phyloP scores from a whole-genome alignment of 2,888 invertebrate species.

The Salpingus planirostris region DNA sequence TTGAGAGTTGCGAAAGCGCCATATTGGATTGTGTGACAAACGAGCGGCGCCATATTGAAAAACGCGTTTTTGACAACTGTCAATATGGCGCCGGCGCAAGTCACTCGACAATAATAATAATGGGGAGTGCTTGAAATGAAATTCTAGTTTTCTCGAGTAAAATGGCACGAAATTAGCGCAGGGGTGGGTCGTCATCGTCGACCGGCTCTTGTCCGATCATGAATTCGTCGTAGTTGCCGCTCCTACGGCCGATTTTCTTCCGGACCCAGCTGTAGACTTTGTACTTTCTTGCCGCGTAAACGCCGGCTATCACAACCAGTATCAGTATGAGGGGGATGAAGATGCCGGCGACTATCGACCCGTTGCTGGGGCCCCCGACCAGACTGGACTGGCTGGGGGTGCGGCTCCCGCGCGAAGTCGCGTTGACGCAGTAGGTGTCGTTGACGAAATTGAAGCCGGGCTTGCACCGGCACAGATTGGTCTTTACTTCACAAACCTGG shows the following conservation, averaged over 20 bases:
- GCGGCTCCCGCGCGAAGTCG: not conserved
- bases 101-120: no score
- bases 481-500: slow-evolving; percentile 27
- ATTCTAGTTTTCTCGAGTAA: not conserved
- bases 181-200: slow-evolving; percentile 36
- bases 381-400: slow-evolving; percentile 28
- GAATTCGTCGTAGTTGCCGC: slow-evolving; percentile 39
- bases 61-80: no score
- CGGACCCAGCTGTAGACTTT: slow-evolving; percentile 33
- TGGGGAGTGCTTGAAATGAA: not conserved
- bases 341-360: slow-evolving; percentile 33
- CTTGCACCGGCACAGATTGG: slow-evolving; percentile 28
- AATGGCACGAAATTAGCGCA: slow-evolving; percentile 18
- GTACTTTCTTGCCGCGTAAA: slow-evolving; percentile 34
- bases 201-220: slow-evolving; percentile 41
- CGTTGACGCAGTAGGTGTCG: slow-evolving; percentile 17
- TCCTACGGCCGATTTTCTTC: slow-evolving; percentile 35
- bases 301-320: slow-evolving; percentile 35
- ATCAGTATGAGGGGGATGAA: slow-evolving; percentile 35
- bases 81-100: no score
- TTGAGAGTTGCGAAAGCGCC: no score
- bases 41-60: slow-evolving; percentile 1
- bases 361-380: slow-evolving; percentile 27
- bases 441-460: slow-evolving; percentile 24
- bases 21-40: no score